Base-by-base conservation (phyloP, 2,113 vertebrate genomes). In the Strix aluco region DNA sequence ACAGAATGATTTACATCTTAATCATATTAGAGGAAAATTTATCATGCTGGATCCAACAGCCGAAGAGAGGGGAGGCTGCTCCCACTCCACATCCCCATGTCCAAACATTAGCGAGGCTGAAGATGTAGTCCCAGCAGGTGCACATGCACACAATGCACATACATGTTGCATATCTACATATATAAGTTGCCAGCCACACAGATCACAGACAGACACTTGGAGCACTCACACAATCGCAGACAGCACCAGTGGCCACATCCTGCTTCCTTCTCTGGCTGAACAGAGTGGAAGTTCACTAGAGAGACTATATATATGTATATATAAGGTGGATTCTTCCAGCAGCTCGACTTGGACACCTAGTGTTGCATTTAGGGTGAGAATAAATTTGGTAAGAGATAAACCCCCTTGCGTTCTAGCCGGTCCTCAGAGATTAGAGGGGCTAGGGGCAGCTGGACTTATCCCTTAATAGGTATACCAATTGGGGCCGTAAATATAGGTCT, bases 111-210 rank as follows among this genome's bases (percentile, higher is more conserved):
- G 9, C 1, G 0, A 49, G 36, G 51, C 61, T 81, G 51, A 44
- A 66, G 69, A 14, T 40, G 13, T 38, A 27, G 29, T 47, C 36
- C 11, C 58, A 86, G 69, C 20, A 73, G 47, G 23, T 36, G 36
- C 34, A 18, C 4, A 6, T 5, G 9, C 11, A 27, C 13, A 5
- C 2, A 1, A 36, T 0, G 0, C 25, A 26, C 14, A 16, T 13
- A 10, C 3, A 13, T 4, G 13, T 3, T 46, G 17, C 44, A 19
- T 27, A 22, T 15, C 20, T 23, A 23, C 3, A 13, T 4, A 15
- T 3, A 25, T 20, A 21, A 15, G 25, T 25, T 42, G n/a, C 34
- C 18, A 57, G 47, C 15, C 34, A 40, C 27, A 30, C 13, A 66
- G 36, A 8, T 79, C n/a, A 29, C 51, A 71, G 20, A 11, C 18